Base-by-base conservation (phyloP, 1,140 invertebrate species). In the Mamestra configurata region DNA sequence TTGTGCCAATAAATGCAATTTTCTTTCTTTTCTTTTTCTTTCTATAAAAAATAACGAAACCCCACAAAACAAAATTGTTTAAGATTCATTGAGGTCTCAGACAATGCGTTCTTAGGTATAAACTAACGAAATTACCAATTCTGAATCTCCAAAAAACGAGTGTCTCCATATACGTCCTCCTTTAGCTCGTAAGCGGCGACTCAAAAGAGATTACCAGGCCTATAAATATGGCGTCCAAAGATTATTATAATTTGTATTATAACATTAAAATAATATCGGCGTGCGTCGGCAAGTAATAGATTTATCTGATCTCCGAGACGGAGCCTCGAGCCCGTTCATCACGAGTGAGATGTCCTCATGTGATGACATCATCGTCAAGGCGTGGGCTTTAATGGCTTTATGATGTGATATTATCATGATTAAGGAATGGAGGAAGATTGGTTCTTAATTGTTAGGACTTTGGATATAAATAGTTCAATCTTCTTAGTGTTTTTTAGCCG, bases 181-280 rank as follows among this genome's bases (percentile, higher is more conserved):
- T 77, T 82, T 73, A 79, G 24, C 57, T 82, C 55, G 86, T 90
- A 92, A 92, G 90, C 92, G 92, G 92, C 92, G 88, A 92, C 90
- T 91, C 92, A 89, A 92, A 93, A 88, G 89, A 89, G 92, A 89
- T 93, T 93, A 93, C 85, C 81, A 83, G 89, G 73, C 88, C 90
- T 87, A 92, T 93, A 93, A 92, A 93, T 93, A 93, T 92, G 88
- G 89, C 84, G 79, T 82, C 66, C 79, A 88, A 49, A 93, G 92
- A 93, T 93, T 93, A 92, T 92, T 88, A 93, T 90, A 93, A 93
- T 92, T 92, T 90, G 89, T 73, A 76, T 80, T 75, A 93, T 93
- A 93, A 92, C 91, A 93, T 93, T 93, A 92, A 91, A 93, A 92
- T 93, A 93, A 93, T 93, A 93, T 90, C 83, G 84, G 24, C 79